Percentiles rank a stretch among this genome's conserved stretches.
These are phyloP conservation scores for Chloroceryle aenea DNA, from an alignment of 2,113 vertebrate genomes.

Conservation along the genomic window DNA sequence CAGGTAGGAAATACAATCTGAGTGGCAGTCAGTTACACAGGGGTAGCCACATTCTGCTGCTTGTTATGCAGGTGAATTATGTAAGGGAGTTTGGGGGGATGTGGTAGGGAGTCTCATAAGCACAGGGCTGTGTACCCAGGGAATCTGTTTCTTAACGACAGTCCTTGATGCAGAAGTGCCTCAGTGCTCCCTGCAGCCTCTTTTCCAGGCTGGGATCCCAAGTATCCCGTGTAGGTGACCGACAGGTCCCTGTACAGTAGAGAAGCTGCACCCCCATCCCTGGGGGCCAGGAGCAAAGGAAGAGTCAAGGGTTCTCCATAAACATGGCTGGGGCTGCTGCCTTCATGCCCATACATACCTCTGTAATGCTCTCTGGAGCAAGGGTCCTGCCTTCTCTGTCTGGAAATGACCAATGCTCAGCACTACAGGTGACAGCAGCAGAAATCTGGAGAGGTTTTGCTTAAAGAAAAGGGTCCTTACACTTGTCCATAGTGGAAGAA, in stretches of 20 bases:
- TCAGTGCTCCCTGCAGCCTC: not conserved
- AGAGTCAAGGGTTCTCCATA: not conserved
- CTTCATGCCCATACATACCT: not conserved
- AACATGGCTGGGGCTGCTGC: not conserved
- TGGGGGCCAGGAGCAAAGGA: not conserved
- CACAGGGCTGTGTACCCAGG: not conserved
- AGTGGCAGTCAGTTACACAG: not conserved
- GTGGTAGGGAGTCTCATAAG: accelerated
- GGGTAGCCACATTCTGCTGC: not conserved
- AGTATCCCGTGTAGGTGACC: not conserved
- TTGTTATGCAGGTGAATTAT: not conserved
- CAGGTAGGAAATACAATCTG: not conserved
- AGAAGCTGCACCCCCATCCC: not conserved
- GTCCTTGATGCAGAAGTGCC: not conserved
- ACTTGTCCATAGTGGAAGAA: accelerated
- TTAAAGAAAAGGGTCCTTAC: not conserved
- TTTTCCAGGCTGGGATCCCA: not conserved
- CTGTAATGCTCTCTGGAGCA: not conserved
- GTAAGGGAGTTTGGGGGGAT: not conserved
- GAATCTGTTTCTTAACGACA: not conserved
- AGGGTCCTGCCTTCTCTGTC: not conserved
- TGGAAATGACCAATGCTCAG: not conserved
- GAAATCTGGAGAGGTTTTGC: not conserved
- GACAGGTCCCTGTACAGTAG: not conserved
- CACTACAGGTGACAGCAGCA: accelerated